Percentiles rank a stretch among this genome's conserved stretches.
phyloP scores from a whole-genome alignment of 2,797 vertebrate genomes.

The Serranus cabrilla region DNA sequence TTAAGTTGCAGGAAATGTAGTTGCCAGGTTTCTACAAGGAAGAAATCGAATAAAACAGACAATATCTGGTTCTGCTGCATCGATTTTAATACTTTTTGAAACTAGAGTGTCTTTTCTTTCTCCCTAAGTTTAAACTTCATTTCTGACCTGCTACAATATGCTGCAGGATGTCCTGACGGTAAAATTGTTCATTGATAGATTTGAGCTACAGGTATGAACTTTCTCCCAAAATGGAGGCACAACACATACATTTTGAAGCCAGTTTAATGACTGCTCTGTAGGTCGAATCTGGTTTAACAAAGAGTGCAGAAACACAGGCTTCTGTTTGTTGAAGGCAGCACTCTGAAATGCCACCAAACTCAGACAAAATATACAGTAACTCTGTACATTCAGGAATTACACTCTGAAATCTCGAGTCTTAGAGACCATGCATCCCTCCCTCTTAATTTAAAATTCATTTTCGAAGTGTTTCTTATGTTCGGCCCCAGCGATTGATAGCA shows the following conservation, averaged over 20 bases:
- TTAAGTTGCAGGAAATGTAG: neutral
- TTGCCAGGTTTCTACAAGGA: neutral
- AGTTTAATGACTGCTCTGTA: neutral
- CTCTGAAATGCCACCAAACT: constrained; percentile 21
- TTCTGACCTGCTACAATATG: too few species aligned
- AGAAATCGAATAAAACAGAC: neutral
- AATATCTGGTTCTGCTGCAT: neutral
- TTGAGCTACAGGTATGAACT: neutral
- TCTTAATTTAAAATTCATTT: constrained; percentile 83
- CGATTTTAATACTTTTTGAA: neutral
- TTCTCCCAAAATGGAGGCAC: neutral
- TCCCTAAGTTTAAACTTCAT: too few species aligned
- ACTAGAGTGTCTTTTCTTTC: too few species aligned
- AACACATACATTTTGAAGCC: neutral
- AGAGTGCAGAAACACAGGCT: neutral
- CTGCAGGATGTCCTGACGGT: too few species aligned
- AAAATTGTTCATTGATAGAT: neutral
- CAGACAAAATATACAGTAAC: constrained; percentile 45
- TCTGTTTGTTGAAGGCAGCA: neutral
- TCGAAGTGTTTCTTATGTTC: constrained; percentile 72
- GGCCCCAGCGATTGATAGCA: constrained; percentile 77
- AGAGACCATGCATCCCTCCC: constrained; percentile 61
- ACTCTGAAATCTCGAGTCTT: constrained; percentile 47
- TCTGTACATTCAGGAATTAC: constrained; percentile 46
- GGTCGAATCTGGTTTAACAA: neutral